Evolutionary conservation across 2,113 vertebrate species (phyloP).

Genomic region (Mirza zaza): DNA sequence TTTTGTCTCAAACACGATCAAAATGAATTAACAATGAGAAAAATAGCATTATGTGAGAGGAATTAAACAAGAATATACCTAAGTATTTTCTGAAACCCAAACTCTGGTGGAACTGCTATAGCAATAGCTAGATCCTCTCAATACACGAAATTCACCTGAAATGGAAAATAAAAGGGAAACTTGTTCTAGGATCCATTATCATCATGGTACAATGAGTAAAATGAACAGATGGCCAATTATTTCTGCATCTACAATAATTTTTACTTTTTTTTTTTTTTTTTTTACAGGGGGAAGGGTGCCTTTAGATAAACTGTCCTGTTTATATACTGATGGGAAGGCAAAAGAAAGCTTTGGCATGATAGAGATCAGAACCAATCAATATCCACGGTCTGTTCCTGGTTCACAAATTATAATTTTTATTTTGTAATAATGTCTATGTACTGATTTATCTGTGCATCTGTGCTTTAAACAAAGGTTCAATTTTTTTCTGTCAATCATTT

Average conservation of each 20-base stretch:
- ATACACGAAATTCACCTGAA: not conserved
- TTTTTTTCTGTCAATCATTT: constrained; percentile 54
- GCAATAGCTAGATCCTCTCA: not conserved
- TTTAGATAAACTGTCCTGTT: not conserved
- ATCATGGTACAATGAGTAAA: constrained; percentile 57
- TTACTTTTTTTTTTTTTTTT: constrained; percentile 29
- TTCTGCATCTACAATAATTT: constrained; percentile 74
- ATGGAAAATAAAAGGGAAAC: not conserved
- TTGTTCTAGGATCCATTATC: constrained; percentile 5
- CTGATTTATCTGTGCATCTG: constrained; percentile 24
- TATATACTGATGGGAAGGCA: not conserved
- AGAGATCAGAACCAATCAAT: constrained; percentile 23
- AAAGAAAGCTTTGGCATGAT: not conserved
- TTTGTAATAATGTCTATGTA: constrained; percentile 42
- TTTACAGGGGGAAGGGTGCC: not conserved
- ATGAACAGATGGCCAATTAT: constrained; percentile 81
- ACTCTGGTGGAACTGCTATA: not conserved
- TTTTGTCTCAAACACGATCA: not conserved
- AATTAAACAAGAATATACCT: not conserved
- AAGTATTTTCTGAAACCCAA: not conserved
- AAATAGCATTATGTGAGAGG: not conserved
- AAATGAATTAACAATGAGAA: not conserved
- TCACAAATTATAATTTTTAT: constrained; percentile 45
- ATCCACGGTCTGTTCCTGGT: constrained; percentile 2
- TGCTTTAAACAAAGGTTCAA: constrained; percentile 24